Conservation (phyloP, 2,797 vertebrate species). For the Coregonus sp. region DNA sequence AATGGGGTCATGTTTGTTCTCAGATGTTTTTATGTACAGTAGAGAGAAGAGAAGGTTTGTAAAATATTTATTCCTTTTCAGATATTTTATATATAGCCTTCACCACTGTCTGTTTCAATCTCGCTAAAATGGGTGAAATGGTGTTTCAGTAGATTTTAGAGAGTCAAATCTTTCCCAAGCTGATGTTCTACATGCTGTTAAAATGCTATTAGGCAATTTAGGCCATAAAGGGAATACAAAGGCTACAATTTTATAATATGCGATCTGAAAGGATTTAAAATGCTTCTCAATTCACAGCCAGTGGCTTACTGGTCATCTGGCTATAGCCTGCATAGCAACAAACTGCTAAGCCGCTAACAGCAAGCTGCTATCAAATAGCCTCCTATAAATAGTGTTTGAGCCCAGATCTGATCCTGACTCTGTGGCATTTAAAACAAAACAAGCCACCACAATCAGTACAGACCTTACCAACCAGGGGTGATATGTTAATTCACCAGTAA, state of each 20-base stretch:
- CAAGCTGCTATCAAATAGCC: background rate
- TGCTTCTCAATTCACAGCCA: background rate
- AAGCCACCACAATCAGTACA: background rate
- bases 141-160: background rate
- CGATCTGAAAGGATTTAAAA: background rate
- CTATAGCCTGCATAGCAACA: background rate
- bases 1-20: background rate
- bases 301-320: background rate
- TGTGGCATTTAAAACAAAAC: background rate
- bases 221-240: background rate
- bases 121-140: background rate
- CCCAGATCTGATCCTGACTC: background rate
- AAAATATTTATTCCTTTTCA: background rate
- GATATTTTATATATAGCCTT: background rate
- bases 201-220: no score
- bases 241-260: background rate
- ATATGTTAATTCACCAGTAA: background rate
- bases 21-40: background rate
- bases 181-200: background rate
- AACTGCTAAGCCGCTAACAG: background rate
- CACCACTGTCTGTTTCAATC: background rate
- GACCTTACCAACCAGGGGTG: background rate
- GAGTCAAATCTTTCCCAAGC: background rate
- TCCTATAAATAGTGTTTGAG: background rate
- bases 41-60: background rate